Conservation (phyloP, 1,140 invertebrate genomes). For the Drosophila obscura region DNA sequence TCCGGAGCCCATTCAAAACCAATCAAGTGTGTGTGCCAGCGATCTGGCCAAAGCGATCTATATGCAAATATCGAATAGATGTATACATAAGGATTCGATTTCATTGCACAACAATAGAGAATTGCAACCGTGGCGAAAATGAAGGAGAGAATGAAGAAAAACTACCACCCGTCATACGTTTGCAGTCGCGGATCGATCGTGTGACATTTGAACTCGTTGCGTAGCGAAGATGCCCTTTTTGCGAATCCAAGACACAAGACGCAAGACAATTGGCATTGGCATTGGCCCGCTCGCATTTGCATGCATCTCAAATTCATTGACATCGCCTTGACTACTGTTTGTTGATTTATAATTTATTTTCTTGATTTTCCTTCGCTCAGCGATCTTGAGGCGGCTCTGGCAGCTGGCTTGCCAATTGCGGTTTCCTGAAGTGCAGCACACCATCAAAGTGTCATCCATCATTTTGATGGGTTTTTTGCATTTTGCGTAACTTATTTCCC, state of each 20-base stretch:
- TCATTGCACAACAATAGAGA: constrained; percentile 68
- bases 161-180: constrained; percentile 50
- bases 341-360: constrained; percentile 81
- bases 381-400: constrained; percentile 20
- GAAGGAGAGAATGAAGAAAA: constrained; percentile 29
- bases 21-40: constrained; percentile 68
- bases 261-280: constrained; percentile 47
- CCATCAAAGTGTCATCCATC: constrained; percentile 81
- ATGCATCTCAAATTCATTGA: constrained; percentile 77
- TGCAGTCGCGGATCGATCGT: constrained; percentile 51
- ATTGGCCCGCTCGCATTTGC: constrained; percentile 65
- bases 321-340: constrained; percentile 67
- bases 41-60: constrained; percentile 49
- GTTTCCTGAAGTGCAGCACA: constrained; percentile 64
- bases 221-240: constrained; percentile 33
- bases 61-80: constrained; percentile 58
- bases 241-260: constrained; percentile 22
- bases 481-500: constrained; percentile 37
- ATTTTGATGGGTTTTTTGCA: constrained; percentile 68
- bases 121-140: constrained; percentile 77
- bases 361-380: constrained; percentile 66
- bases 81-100: constrained; percentile 60
- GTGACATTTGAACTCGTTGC: constrained; percentile 62
- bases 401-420: constrained; percentile 67
- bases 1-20: constrained; percentile 60